Evolutionary conservation across 2,888 invertebrate genomes (phyloP).

Genomic region (Psylliodes chrysocephalus): DNA sequence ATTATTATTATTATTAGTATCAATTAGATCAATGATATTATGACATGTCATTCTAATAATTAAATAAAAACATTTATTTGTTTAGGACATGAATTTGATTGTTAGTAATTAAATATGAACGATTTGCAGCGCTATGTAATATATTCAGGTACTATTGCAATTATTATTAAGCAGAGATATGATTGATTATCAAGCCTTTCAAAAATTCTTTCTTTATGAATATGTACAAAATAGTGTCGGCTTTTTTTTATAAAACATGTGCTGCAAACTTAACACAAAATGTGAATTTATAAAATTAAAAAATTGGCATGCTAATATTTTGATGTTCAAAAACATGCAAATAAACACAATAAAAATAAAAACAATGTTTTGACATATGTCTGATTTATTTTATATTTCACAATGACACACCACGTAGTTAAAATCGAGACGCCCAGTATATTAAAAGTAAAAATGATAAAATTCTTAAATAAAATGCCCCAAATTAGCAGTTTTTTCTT

Average conservation of each 20-base stretch:
- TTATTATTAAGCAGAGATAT: constrained; percentile 39
- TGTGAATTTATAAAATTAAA: constrained; percentile 30
- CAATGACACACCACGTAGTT: no score
- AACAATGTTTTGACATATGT: no score
- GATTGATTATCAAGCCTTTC: constrained; percentile 26
- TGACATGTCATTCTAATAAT: constrained; percentile 12
- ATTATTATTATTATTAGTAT: neutral
- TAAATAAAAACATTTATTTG: neutral
- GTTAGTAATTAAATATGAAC: constrained; percentile 30
- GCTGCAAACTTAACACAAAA: constrained; percentile 46
- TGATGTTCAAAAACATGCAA: constrained; percentile 17
- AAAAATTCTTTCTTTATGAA: constrained; percentile 12
- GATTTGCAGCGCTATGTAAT: constrained; percentile 53
- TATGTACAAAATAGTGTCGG: constrained; percentile 47
- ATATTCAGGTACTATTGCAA: constrained; percentile 65
- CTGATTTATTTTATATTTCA: no score
- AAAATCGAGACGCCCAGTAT: no score
- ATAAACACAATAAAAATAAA: no score
- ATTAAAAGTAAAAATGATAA: no score
- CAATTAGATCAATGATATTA: neutral
- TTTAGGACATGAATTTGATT: neutral
- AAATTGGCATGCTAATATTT: constrained; percentile 30
- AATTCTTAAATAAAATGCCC: no score
- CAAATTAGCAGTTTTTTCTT: no score
- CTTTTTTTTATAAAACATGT: constrained; percentile 48